Conservation (phyloP, 2,113 vertebrate genomes). For the Mobula hypostoma region DNA sequence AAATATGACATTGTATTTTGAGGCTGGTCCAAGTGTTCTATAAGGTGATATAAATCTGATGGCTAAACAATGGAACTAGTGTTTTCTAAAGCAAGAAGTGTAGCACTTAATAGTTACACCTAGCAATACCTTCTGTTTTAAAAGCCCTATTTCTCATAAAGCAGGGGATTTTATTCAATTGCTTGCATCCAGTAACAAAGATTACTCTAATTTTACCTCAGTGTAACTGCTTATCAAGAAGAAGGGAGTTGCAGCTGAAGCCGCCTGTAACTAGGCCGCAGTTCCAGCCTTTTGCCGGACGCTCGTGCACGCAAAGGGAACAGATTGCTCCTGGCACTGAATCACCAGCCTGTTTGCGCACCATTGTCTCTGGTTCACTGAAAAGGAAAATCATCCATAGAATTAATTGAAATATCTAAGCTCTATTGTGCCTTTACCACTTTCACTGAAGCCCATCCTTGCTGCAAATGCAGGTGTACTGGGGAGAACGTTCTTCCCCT, state of each 20-base stretch:
- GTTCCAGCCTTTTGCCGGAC: not conserved
- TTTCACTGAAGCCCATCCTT: not conserved
- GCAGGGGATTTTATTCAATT: not conserved
- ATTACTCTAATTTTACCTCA: not conserved
- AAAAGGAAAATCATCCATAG: not conserved
- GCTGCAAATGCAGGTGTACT: too few relatives aligned
- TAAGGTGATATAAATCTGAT: not conserved
- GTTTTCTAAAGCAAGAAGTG: not conserved
- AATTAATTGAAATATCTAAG: not conserved
- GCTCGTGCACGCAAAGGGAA: not conserved
- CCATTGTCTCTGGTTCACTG: not conserved
- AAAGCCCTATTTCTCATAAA: not conserved
- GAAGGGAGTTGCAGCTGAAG: not conserved
- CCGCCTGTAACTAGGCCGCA: not conserved
- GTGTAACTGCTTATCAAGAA: not conserved
- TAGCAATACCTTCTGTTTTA: slow-evolving; percentile 21
- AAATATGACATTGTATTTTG: slow-evolving; percentile 19
- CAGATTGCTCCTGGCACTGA: not conserved
- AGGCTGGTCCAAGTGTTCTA: not conserved
- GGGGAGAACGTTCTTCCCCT: too few relatives aligned
- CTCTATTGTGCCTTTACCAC: too few relatives aligned
- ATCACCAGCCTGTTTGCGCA: not conserved
- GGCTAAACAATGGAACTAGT: not conserved
- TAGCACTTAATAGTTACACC: not conserved
- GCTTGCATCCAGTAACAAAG: not conserved